Evolutionary conservation across 2,888 invertebrate genomes (phyloP), one percentile per base, ranked within the genome.

Genomic region (Ophioninae sp.): DNA sequence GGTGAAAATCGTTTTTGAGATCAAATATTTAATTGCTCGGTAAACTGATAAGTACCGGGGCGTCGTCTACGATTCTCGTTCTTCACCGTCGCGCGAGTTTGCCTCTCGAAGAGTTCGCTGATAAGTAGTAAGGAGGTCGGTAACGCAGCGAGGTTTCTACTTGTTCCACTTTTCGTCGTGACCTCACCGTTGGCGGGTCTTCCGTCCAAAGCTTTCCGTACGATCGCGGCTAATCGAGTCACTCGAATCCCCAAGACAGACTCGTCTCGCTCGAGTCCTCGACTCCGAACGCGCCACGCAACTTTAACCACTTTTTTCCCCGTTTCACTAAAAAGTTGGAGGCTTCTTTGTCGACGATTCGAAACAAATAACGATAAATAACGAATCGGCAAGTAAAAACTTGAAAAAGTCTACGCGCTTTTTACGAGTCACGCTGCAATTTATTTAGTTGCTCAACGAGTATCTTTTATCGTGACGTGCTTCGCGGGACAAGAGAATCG

Each of bases 1-100:
- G 22, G 61, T 39, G 44, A 71, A 65, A 79, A 82, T 78, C 76
- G 79, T 83, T 76, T 65, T n/a, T 13, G 23, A 65, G 80, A 80
- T 74, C 74, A 83, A 51, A 77, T 51, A 39, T 61, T 58, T 37
- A 73, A 78, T 83, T 78, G 59, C 69, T 78, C 51, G 51, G 68
- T 76, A 80, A 68, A 76, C 23, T 58, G 69, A 64, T 63, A 69
- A 56, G 44, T 63, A 51, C 22, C 23, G n/a, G 17, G n/a, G 30
- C 44, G 44, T 41, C 41, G 23, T 30, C 9, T 17, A 59, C 30
- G 39, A 20, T 41, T 23, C 59, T 44, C 20, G n/a, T 13, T 68
- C 30, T 20, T 76, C 6, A 51, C 20, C 17, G n/a, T 39, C n/a
- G 30, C 30, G 22, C 17, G 51, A 37, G 41, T 73, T 79, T 73